Percentiles rank a stretch among this genome's conserved stretches.
Evolutionary conservation across 2,113 vertebrate species (phyloP).

Genomic region (Channa maculata): DNA sequence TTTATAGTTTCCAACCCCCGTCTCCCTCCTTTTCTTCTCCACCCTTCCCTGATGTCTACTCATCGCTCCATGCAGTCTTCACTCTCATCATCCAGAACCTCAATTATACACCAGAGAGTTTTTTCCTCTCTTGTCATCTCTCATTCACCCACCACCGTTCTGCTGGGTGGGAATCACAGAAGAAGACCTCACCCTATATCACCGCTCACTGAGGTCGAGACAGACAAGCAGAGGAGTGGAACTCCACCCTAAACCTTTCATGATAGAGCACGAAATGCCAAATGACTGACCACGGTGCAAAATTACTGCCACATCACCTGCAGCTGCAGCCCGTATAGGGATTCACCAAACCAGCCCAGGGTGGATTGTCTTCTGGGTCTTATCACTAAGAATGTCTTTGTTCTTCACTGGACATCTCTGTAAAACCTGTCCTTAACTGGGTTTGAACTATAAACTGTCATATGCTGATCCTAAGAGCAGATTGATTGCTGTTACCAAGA

Average conservation of each 20-base stretch:
- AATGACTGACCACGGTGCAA: constrained; percentile 33
- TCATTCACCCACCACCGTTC: constrained; percentile 5
- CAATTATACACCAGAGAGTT: constrained; percentile 38
- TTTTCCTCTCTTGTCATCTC: constrained; percentile 16
- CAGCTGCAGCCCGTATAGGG: constrained; percentile 30
- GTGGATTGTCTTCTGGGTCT: constrained; percentile 27
- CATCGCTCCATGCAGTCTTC: background rate
- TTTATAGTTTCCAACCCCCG: constrained; percentile 34
- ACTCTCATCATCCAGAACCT: constrained; percentile 39
- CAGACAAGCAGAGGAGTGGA: constrained; percentile 37
- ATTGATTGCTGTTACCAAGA: constrained; percentile 8
- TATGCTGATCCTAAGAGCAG: background rate
- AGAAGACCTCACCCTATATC: constrained; percentile 49
- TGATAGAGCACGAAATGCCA: constrained; percentile 56
- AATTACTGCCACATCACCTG: constrained; percentile 71
- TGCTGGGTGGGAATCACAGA: constrained; percentile 4
- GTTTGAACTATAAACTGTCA: background rate
- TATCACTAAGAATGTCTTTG: constrained; percentile 18
- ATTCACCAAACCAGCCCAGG: constrained; percentile 1
- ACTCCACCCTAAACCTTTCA: constrained; percentile 61
- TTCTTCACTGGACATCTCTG: background rate
- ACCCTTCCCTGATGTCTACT: constrained; percentile 27
- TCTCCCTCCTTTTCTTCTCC: background rate
- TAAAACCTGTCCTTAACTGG: background rate
- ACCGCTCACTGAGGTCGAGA: constrained; percentile 21